These are phyloP conservation scores for Ferrisia virgata DNA, from an alignment of 2,888 invertebrate genomes.

Conservation along the genomic window DNA sequence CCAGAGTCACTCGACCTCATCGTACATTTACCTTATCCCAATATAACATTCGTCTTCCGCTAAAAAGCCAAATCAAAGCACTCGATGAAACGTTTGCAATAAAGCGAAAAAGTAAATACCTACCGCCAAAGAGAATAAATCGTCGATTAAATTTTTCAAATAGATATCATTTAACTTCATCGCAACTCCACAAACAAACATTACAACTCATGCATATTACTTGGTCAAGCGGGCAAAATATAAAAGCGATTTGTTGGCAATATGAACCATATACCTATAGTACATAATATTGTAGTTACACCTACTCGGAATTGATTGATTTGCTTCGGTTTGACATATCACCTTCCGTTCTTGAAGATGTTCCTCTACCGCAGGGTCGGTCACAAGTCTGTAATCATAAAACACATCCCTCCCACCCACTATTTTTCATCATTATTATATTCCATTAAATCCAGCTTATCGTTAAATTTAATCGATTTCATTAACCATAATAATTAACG, in stretches of 20 bases:
- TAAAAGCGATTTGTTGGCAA: not conserved
- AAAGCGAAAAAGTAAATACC: not conserved
- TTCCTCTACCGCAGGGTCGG: not conserved
- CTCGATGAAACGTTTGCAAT: not conserved
- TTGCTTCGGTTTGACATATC: not conserved
- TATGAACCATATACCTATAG: not conserved
- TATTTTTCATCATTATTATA: not conserved
- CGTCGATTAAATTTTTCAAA: not conserved
- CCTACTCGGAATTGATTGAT: not conserved
- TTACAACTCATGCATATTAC: not conserved
- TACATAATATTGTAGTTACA: too few species aligned
- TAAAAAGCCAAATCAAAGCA: not conserved
- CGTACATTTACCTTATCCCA: not conserved
- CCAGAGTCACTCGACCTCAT: not conserved
- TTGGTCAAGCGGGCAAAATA: not conserved
- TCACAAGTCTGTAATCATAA: not conserved
- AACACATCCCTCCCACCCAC: not conserved
- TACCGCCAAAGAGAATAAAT: not conserved
- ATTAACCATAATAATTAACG: not conserved
- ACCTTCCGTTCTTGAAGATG: not conserved
- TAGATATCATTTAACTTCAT: not conserved
- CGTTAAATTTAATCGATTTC: not conserved
- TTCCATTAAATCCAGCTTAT: not conserved
- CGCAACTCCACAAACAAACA: too few species aligned
- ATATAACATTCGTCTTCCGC: not conserved